phyloP scores from a whole-genome alignment of 2,797 vertebrate species.

The Gadopsis bispinosus region DNA sequence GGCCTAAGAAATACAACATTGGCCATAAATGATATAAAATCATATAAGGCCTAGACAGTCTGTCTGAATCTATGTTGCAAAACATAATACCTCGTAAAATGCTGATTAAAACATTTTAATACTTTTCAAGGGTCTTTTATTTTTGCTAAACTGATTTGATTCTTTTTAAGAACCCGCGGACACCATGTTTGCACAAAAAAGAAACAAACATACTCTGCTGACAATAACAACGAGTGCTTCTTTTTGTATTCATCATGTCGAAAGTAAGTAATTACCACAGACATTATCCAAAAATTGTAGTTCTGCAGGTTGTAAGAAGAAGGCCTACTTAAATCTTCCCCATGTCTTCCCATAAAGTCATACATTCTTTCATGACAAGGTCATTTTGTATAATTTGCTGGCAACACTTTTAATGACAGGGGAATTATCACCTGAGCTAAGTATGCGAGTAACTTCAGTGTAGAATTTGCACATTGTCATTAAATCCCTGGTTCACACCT shows the following conservation, averaged over 20 bases:
- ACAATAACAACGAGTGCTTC: not conserved
- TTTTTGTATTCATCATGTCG: not conserved
- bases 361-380: not conserved
- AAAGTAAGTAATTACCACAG: not conserved
- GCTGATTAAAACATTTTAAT: no score
- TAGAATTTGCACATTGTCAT: no score
- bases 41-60: no score
- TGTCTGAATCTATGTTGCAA: no score
- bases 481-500: not conserved
- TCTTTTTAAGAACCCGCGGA: no score
- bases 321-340: not conserved
- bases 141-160: no score
- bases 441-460: not conserved
- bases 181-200: not conserved
- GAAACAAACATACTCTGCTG: not conserved
- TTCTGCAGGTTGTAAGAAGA: not conserved
- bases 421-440: not conserved
- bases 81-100: no score
- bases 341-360: not conserved
- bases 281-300: not conserved
- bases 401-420: not conserved
- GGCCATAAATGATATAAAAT: no score
- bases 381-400: not conserved
- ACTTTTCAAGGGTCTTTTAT: no score
- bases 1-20: no score